Base-by-base conservation (phyloP, 2,888 invertebrate species). In the Minunthozetes semirufus region DNA sequence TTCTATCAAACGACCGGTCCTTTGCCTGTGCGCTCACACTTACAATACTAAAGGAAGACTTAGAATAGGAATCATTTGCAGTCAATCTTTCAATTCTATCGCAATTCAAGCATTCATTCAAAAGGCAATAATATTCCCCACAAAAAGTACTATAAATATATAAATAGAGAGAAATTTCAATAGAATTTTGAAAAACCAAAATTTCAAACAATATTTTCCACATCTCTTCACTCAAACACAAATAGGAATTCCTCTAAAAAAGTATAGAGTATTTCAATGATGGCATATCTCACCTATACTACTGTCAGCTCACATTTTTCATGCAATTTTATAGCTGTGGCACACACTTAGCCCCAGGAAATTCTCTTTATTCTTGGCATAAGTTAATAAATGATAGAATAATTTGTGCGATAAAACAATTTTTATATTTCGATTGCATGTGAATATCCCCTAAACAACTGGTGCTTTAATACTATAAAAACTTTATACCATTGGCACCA, bases 301-400 rank as follows among this genome's bases (percentile, higher is more conserved):
- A 8, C 33, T 33, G 33, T 33, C 33, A 33, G 33, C 33, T 33
- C 33, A 33, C 33, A 33, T 33, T 33, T 33, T 33, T 33, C 33
- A 48, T 48, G 8, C 53, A 53, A 19, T 53, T 53, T 53, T 53
- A 53, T 53, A 53, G 53, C 19, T 53, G n/a, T 13, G n/a, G 50
- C 29, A 29, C 29, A 61, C 25, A 25, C 29, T 15, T 27, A 61
- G 61, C 61, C 61, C 6, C 11, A 29, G 61, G 61, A 61, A 29
- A 61, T 61, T 17, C 53, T 53, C 29, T 61, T 61, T 27, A 27
- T 29, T 61, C 19, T 11, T 9, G 15, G 61, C 61, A 27, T 61
- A 61, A 61, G 61, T 61, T 61, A 61, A 61, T 61, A 61, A 61
- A 61, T 61, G 61, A 61, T 25, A 27, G 13, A 61, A 61, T 61